Evolutionary conservation across 2,888 invertebrate genomes (phyloP).

Genomic region (Spisula subtruncata): DNA sequence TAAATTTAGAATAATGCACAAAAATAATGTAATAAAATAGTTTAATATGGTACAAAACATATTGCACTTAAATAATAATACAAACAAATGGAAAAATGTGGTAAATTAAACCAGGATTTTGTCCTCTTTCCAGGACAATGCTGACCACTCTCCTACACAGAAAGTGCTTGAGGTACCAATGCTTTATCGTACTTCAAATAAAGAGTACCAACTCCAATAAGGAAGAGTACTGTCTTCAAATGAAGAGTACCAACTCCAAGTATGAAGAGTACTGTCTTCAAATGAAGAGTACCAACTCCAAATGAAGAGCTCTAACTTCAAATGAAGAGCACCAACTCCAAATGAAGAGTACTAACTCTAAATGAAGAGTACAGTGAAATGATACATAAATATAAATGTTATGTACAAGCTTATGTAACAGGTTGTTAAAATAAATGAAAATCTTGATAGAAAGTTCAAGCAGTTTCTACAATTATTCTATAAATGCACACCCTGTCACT

Average conservation of each 20-base stretch:
- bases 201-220: background rate
- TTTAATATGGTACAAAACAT: background rate
- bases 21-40: background rate
- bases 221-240: too few relatives aligned
- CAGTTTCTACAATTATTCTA: background rate
- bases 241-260: background rate
- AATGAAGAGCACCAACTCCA: too few relatives aligned
- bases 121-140: background rate
- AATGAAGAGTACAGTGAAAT: background rate
- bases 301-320: too few relatives aligned
- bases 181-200: background rate
- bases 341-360: too few relatives aligned
- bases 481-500: background rate
- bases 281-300: too few relatives aligned
- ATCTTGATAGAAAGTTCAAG: background rate
- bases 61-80: conserved; percentile 14
- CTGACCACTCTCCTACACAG: background rate
- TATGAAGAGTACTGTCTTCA: too few relatives aligned
- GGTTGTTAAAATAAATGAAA: background rate
- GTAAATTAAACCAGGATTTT: background rate
- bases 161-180: background rate
- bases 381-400: background rate
- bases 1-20: background rate
- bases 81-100: background rate
- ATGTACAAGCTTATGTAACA: background rate